Percentiles rank a stretch among this genome's conserved stretches.
Conservation (phyloP, 2,888 invertebrate species). For the Lochmaea crataegi region DNA sequence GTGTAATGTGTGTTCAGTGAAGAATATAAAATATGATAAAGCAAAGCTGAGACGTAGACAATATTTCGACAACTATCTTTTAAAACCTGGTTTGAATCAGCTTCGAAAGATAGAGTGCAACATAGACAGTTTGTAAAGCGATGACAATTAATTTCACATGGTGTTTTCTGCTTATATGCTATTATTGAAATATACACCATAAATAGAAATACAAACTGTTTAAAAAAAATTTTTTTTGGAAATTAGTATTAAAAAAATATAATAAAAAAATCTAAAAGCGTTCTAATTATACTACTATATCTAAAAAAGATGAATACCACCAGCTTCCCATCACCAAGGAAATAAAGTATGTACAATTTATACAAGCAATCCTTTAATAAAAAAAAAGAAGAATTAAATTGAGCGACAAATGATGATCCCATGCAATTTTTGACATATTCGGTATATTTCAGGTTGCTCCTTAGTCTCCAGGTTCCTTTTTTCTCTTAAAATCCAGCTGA, state of each 20-base stretch:
- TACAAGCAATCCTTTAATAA: conserved; percentile 36
- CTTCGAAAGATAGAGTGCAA: too few relatives aligned
- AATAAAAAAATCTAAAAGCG: conserved; percentile 14
- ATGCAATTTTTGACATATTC: conserved; percentile 1
- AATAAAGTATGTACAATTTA: conserved; percentile 47
- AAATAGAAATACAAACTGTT: too few relatives aligned
- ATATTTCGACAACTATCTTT: too few relatives aligned
- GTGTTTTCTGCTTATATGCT: too few relatives aligned
- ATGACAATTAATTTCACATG: too few relatives aligned
- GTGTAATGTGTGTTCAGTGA: too few relatives aligned
- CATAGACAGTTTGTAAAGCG: too few relatives aligned
- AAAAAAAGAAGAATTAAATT: conserved; percentile 23
- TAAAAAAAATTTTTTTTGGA: too few relatives aligned
- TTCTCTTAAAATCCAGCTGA: background rate
- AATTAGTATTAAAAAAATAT: background rate
- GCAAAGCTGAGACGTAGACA: too few relatives aligned
- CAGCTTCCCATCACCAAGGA: conserved; percentile 43
- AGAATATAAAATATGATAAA: too few relatives aligned
- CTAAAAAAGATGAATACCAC: conserved; percentile 31
- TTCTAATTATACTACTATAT: conserved; percentile 15
- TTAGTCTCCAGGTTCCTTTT: background rate
- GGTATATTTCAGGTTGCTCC: background rate
- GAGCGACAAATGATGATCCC: conserved; percentile 36
- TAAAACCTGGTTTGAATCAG: too few relatives aligned
- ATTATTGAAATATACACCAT: too few relatives aligned